phyloP scores from a whole-genome alignment of 2,113 vertebrate species.

The Genyomyrus donnyi region DNA sequence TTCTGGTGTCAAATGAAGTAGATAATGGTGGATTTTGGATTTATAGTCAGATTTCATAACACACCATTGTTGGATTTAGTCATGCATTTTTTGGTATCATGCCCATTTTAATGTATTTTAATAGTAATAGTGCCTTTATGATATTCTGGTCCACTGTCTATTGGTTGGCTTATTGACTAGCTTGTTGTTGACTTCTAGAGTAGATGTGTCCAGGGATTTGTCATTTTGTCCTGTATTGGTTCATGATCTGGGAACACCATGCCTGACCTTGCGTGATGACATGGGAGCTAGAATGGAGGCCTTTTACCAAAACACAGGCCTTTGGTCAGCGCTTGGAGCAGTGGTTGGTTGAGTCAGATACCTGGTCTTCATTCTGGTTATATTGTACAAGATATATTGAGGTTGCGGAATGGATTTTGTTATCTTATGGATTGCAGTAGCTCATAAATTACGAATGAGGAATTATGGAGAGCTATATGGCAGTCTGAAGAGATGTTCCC shows the following conservation, averaged over 20 bases:
- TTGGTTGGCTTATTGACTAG: background rate
- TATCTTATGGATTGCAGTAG: background rate
- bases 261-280: background rate
- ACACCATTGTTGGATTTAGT: background rate
- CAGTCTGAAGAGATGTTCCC: constrained; percentile 10
- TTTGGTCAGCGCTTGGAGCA: background rate
- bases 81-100: background rate
- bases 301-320: background rate
- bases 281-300: background rate
- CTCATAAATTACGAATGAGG: background rate
- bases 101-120: background rate
- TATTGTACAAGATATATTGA: background rate
- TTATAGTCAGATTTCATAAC: background rate
- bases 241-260: background rate
- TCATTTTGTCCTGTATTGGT: background rate
- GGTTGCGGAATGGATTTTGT: background rate
- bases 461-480: background rate
- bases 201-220: background rate
- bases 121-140: background rate
- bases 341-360: background rate
- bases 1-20: too few relatives aligned
- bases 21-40: background rate
- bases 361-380: background rate
- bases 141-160: background rate
- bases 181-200: background rate